Evolutionary conservation across 2,797 vertebrate genomes (phyloP).

Genomic region (Liasis olivaceus): DNA sequence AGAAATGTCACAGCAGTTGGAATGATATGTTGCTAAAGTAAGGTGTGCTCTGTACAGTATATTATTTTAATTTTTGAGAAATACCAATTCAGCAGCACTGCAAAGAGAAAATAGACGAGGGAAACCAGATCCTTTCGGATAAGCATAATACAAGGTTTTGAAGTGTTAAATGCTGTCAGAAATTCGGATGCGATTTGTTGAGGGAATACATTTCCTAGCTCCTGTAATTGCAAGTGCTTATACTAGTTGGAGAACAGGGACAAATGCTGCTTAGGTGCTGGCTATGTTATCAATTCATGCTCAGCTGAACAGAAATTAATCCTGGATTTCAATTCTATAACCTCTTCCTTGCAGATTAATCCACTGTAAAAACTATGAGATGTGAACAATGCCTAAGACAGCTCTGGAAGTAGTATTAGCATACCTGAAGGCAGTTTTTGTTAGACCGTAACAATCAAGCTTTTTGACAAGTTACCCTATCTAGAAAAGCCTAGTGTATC

Average conservation of each 20-base stretch:
- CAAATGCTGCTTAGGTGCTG: not conserved
- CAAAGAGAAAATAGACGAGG: not conserved
- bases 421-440: not conserved
- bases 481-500: not conserved
- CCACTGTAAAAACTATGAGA: too few relatives aligned
- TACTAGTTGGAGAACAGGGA: not conserved
- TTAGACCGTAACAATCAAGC: not conserved
- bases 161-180: not conserved
- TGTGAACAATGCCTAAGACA: not conserved
- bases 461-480: not conserved
- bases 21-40: not conserved
- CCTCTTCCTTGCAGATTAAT: not conserved
- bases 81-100: not conserved
- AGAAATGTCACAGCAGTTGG: not conserved
- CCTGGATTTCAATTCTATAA: not conserved
- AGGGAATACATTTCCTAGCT: not conserved
- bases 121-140: not conserved
- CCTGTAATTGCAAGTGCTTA: not conserved
- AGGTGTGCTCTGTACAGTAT: not conserved
- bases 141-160: not conserved
- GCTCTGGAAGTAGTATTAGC: not conserved
- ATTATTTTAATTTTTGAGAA: not conserved
- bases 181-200: not conserved
- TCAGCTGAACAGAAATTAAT: not conserved
- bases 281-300: not conserved